A percentile compares a stretch with the other conserved stretches of the same genome.
These are phyloP conservation scores for Amphiprion ocellaris DNA, from an alignment of 2,113 vertebrate genomes.

Conservation along the genomic window DNA sequence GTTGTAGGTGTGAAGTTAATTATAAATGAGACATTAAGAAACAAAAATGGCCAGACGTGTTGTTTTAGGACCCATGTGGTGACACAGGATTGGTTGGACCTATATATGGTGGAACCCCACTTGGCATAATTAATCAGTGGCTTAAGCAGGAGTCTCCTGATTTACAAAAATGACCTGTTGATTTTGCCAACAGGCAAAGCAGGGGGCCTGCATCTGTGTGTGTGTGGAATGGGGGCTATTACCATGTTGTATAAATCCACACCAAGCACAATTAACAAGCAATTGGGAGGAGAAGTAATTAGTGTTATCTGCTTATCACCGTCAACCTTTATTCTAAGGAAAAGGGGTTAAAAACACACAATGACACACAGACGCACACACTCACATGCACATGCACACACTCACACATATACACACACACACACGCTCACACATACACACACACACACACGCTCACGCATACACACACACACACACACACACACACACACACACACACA, in stretches of 20 bases:
- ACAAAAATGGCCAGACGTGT: no score
- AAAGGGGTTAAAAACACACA: constrained; percentile 79
- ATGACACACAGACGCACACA: constrained; percentile 55
- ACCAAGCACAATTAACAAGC: constrained; percentile 86
- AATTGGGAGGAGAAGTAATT: constrained; percentile 88
- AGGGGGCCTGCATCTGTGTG: constrained; percentile 41
- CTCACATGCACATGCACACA: constrained; percentile 44
- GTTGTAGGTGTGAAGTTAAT: no score
- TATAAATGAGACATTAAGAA: no score
- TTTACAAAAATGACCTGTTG: constrained; percentile 81
- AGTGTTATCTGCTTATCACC: constrained; percentile 87
- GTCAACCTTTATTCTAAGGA: constrained; percentile 75
- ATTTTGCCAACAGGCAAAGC: constrained; percentile 76
- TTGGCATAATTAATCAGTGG: constrained; percentile 82
- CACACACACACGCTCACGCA: constrained; percentile 63
- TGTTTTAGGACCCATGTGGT: no score
- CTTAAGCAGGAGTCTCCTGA: constrained; percentile 73
- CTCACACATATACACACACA: constrained; percentile 25
- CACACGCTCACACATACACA: constrained; percentile 39
- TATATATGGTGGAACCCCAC: constrained; percentile 59
- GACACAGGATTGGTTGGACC: constrained; percentile 5
- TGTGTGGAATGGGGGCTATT: constrained; percentile 58
- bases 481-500: constrained; percentile 66
- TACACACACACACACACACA: constrained; percentile 38
- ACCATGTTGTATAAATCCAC: constrained; percentile 81